Base-by-base conservation (phyloP, 2,888 invertebrate genomes). In the Eupeodes latifasciatus region DNA sequence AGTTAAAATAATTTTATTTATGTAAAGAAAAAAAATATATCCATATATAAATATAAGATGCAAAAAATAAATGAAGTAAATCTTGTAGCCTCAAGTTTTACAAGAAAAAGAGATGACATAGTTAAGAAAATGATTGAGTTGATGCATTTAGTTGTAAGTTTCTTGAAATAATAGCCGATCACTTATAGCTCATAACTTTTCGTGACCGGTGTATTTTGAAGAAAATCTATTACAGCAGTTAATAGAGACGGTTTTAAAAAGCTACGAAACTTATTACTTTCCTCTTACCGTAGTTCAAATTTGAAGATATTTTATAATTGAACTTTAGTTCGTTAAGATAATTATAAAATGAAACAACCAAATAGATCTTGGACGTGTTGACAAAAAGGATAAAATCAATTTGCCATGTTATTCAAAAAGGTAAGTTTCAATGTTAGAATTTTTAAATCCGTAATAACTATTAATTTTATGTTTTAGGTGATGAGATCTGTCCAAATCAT, bases 21-120 rank as follows among this genome's bases (percentile, higher is more conserved):
- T 47, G 71, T 62, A 77, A 19, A 62, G 4, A 74, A 66, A 10
- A 62, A 19, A 64, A 76, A 76, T n/a, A 53, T 34, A 64, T 80
- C 12, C 19, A 74, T 2, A 51, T 5, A 36, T 40, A 16, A 10
- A 40, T 12, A 19, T 40, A 51, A 36, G 27, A 51, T 67, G 4
- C 51, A 12, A 14, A 49, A 49, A 44, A 67, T 51, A 64, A 47
- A 64, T 64, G 19, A 5, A 64, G 14, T 47, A 47, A 64, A 64
- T 64, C 62, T 64, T 62, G 62, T 5, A 12, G 19, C 44, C 40
- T 40, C 61, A 59, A 59, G 59, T 62, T 62, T 62, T 19, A 62
- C 44, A 62, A 62, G 11, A 19, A 19, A 62, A 62, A 16, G 1
- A 34, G 10, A 62, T 11, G 16, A 62, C 0, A 62, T 44, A 61